Percentiles rank a stretch among this genome's conserved stretches.
phyloP scores from a whole-genome alignment of 2,888 invertebrate genomes.

The Pseudoips prasinana region DNA sequence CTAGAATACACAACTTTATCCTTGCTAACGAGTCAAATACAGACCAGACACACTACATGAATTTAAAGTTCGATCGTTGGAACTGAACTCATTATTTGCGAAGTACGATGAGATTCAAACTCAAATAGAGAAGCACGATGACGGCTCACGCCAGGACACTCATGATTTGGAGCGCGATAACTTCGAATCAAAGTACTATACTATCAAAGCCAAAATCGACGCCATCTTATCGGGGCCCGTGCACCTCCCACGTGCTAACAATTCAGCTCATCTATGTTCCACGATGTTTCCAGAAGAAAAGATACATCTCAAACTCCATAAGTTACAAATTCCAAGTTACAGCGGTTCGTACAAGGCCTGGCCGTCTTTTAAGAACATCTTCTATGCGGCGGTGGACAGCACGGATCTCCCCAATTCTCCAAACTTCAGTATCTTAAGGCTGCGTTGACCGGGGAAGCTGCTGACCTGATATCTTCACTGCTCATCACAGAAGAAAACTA shows the following conservation, averaged over 20 bases:
- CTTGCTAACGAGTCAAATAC: not conserved
- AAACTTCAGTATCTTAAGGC: not conserved
- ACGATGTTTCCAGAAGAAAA: too few species aligned
- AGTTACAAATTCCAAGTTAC: too few species aligned
- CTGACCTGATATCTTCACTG: too few species aligned
- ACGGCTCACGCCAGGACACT: not conserved
- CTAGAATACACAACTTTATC: not conserved
- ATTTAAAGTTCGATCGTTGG: not conserved
- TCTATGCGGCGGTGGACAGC: too few species aligned
- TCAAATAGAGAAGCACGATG: not conserved
- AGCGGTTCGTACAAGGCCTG: too few species aligned
- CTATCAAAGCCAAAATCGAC: not conserved
- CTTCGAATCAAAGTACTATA: not conserved
- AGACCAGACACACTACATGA: not conserved
- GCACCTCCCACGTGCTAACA: too few species aligned
- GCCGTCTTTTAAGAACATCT: not conserved
- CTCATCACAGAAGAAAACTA: too few species aligned
- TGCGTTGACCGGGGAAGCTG: not conserved
- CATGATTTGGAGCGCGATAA: not conserved
- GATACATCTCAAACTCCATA: too few species aligned
- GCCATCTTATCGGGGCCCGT: not conserved
- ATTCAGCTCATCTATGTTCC: too few species aligned
- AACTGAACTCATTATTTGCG: not conserved
- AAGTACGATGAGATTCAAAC: not conserved
- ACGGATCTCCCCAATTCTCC: not conserved